These are phyloP conservation scores for Sturnira hondurensis DNA, from an alignment of 2,113 vertebrate genomes.

Conservation along the genomic window DNA sequence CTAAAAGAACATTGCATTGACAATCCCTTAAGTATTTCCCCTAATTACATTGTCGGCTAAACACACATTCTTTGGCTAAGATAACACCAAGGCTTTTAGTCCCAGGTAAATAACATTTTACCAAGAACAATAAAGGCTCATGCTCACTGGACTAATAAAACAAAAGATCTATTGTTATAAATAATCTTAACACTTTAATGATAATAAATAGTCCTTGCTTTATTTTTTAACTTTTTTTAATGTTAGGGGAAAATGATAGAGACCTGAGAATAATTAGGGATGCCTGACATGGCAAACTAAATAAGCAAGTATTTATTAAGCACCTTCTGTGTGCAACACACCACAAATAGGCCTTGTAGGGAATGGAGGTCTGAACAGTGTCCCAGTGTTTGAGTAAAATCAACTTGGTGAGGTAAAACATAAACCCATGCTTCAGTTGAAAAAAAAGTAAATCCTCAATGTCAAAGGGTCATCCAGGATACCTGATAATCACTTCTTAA, in stretches of 20 bases:
- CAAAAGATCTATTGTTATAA: slow-evolving; percentile 54
- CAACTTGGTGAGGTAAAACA: not conserved
- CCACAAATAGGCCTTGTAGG: not conserved
- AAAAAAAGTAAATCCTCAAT: not conserved
- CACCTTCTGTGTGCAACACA: not conserved
- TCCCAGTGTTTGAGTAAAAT: not conserved
- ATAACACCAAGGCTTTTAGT: slow-evolving; percentile 56
- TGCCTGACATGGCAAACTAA: not conserved
- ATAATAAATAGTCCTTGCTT: slow-evolving; percentile 43
- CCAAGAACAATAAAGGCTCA: slow-evolving; percentile 51
- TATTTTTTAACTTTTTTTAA: slow-evolving; percentile 39
- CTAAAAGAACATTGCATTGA: slow-evolving; percentile 52
- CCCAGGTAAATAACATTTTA: slow-evolving; percentile 64
- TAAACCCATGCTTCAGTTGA: not conserved
- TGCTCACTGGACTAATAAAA: slow-evolving; percentile 48
- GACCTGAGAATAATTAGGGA: not conserved
- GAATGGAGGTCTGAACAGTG: not conserved
- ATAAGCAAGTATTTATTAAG: not conserved
- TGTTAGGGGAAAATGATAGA: not conserved
- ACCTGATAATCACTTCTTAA: not conserved
- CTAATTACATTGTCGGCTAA: slow-evolving; percentile 56
- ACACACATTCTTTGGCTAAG: slow-evolving; percentile 62
- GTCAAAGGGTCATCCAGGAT: not conserved
- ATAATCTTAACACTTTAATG: slow-evolving; percentile 44
- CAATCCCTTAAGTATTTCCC: slow-evolving; percentile 57